These are phyloP conservation scores for Andricus grossulariae DNA, from an alignment of 1,140 invertebrate genomes.

Conservation along the genomic window DNA sequence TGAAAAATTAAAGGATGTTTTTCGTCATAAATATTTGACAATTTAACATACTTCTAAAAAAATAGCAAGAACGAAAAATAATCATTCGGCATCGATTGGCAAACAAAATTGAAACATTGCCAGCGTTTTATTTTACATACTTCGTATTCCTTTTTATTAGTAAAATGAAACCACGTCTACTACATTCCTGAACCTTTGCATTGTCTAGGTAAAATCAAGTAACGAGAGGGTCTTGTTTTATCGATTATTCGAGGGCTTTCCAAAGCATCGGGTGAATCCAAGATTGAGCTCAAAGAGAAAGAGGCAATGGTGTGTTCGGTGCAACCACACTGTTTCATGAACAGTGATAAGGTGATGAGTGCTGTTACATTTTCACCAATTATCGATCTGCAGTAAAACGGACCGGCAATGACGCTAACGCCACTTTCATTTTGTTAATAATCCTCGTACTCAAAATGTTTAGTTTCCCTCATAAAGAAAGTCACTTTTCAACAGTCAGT, in stretches of 20 bases:
- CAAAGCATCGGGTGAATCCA: conserved; percentile 20
- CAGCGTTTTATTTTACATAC: neutral
- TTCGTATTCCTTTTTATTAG: neutral
- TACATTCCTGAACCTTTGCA: neutral
- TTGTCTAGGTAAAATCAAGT: conserved; percentile 14
- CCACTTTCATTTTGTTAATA: neutral
- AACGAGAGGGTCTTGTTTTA: conserved; percentile 6
- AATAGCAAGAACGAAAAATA: too few species aligned
- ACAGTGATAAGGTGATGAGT: neutral
- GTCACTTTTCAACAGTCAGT: neutral
- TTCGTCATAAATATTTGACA: too few species aligned
- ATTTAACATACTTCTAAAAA: too few species aligned
- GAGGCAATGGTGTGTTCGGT: neutral
- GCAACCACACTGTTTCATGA: neutral
- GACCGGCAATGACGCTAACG: neutral
- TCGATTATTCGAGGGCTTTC: conserved; percentile 19
- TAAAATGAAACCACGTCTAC: neutral
- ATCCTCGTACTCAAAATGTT: neutral
- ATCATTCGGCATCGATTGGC: too few species aligned
- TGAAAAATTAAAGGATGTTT: too few species aligned
- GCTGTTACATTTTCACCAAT: conserved; percentile 6
- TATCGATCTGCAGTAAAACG: neutral
- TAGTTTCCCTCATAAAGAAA: neutral
- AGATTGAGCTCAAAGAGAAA: neutral
- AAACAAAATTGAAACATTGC: too few species aligned